Evolutionary conservation across 2,888 invertebrate genomes (phyloP).

Genomic region (Drosophila mimetica): DNA sequence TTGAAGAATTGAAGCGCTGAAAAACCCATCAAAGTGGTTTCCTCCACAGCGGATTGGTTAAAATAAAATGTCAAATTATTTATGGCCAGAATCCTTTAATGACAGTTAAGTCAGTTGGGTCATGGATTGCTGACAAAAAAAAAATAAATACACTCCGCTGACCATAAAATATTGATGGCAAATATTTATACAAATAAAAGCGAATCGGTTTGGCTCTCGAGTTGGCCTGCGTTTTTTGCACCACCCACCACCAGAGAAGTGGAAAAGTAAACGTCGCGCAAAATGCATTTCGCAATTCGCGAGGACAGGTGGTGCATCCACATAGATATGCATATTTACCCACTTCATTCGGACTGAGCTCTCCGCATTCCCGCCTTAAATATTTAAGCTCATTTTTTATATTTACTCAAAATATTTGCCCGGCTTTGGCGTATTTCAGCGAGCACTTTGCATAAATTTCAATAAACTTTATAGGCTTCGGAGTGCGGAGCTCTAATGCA

Average conservation of each 20-base stretch:
- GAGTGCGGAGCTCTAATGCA: constrained; percentile 43
- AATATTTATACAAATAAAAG: constrained; percentile 50
- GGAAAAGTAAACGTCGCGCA: constrained; percentile 32
- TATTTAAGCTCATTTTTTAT: constrained; percentile 37
- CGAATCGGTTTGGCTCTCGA: constrained; percentile 36
- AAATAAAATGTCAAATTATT: constrained; percentile 54
- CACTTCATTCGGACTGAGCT: constrained; percentile 3
- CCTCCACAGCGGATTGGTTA: constrained; percentile 7
- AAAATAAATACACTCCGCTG: constrained; percentile 41
- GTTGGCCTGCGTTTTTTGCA: constrained; percentile 15
- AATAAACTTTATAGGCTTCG: constrained; percentile 26
- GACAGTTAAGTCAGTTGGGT: constrained; percentile 60
- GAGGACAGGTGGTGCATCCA: constrained; percentile 34
- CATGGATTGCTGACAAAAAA: constrained; percentile 15
- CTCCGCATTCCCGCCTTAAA: constrained; percentile 28
- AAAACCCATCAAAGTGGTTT: constrained; percentile 36
- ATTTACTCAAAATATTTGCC: constrained; percentile 33
- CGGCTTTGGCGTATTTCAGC: constrained; percentile 29
- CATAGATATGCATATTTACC: constrained; percentile 7
- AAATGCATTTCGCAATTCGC: constrained; percentile 15
- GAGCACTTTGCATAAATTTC: constrained; percentile 45
- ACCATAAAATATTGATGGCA: constrained; percentile 65
- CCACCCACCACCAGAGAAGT: constrained; percentile 10
- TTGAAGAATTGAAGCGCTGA: constrained; percentile 16
- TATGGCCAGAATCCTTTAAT: constrained; percentile 54